phyloP scores from a whole-genome alignment of 2,888 invertebrate species.

The Cosmia trapezina region DNA sequence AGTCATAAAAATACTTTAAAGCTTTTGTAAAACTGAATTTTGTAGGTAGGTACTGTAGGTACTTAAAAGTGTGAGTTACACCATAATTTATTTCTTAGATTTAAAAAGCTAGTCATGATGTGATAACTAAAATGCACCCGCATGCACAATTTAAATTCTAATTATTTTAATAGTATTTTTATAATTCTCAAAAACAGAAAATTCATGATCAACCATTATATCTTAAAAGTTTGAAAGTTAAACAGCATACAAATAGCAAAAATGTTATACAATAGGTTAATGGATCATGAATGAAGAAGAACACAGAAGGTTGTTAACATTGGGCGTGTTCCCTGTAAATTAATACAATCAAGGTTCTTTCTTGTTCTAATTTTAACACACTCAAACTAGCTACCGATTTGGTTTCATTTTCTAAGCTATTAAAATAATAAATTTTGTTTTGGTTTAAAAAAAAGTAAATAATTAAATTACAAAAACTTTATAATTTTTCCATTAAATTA shows the following conservation, averaged over 20 bases:
- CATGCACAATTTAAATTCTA: not conserved
- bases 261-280: conserved; percentile 3
- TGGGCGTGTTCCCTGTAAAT: conserved; percentile 24
- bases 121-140: not conserved
- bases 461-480: not conserved
- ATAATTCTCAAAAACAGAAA: too few species aligned
- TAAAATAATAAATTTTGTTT: not conserved
- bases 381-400: not conserved
- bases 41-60: too few species aligned
- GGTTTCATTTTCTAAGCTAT: not conserved
- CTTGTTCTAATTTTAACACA: conserved; percentile 17
- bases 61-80: conserved; percentile 10
- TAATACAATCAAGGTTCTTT: conserved; percentile 26
- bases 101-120: not conserved
- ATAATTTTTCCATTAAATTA: conserved; percentile 17
- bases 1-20: conserved; percentile 32
- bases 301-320: conserved; percentile 31
- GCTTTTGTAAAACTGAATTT: conserved; percentile 22
- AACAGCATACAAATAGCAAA: not conserved
- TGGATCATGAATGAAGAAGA: conserved; percentile 9
- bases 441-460: too few species aligned
- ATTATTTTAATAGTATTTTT: not conserved
- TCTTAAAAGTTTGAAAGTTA: not conserved
- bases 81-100: conserved; percentile 15
- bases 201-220: not conserved